Evolutionary conservation across 1,140 invertebrate species (phyloP).

Genomic region (Aphis gossypii): DNA sequence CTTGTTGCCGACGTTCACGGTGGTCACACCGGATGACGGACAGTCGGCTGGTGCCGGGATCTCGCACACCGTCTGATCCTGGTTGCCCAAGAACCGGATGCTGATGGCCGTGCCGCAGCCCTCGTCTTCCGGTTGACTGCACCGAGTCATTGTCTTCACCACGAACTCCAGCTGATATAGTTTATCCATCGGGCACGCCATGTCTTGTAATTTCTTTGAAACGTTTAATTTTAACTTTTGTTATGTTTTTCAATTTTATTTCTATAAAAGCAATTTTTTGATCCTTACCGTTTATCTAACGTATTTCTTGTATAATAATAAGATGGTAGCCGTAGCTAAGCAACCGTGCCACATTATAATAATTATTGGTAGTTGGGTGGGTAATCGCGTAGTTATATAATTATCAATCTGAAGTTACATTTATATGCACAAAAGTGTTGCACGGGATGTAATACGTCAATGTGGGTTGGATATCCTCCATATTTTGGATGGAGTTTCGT

Average conservation of each 20-base stretch:
- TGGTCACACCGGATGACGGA: neutral
- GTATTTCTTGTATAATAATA: neutral
- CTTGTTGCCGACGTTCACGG: neutral
- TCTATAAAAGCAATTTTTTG: neutral
- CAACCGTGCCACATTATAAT: neutral
- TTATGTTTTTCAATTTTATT: neutral
- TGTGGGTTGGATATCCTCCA: too few relatives aligned
- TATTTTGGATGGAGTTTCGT: too few relatives aligned
- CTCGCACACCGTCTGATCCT: slow-evolving; percentile 5
- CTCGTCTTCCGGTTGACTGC: neutral
- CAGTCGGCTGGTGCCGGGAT: neutral
- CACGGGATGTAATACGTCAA: too few relatives aligned
- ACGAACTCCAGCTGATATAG: neutral
- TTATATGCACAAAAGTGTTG: too few relatives aligned
- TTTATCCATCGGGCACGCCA: neutral
- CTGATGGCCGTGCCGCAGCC: neutral
- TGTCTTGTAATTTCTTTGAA: neutral
- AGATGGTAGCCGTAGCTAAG: neutral
- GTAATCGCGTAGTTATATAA: neutral
- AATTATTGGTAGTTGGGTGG: neutral
- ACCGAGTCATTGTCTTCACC: neutral
- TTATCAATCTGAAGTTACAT: neutral
- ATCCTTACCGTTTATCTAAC: neutral
- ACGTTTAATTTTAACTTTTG: neutral
- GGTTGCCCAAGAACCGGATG: neutral